phyloP scores from a whole-genome alignment of 2,797 vertebrate genomes.

The Cryptoblepharus egeriae region DNA sequence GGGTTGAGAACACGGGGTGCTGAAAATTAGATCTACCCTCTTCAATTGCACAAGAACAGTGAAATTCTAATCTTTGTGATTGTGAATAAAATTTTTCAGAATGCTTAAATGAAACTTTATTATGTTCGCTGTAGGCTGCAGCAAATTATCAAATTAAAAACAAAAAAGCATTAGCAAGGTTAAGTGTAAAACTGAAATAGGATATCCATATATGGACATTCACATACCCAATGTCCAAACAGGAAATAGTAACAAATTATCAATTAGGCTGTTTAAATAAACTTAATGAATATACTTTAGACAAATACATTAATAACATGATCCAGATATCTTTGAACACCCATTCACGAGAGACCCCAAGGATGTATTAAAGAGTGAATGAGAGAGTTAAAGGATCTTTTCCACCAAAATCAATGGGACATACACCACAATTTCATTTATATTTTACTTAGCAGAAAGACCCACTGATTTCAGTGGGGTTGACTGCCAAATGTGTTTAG shows the following conservation, averaged over 20 bases:
- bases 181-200: neutral
- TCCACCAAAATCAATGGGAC: neutral
- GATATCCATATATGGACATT: neutral
- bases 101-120: neutral
- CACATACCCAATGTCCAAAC: neutral
- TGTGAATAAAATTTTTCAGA: neutral
- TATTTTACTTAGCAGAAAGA: neutral
- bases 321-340: no score
- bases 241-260: neutral
- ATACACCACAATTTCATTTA: neutral
- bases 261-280: neutral
- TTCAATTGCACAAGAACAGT: neutral
- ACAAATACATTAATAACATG: neutral
- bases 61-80: neutral
- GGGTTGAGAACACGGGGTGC: neutral
- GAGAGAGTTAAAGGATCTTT: neutral
- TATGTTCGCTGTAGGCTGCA: neutral
- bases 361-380: no score
- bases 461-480: neutral
- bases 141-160: neutral
- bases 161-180: neutral
- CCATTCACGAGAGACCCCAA: no score
- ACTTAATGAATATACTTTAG: neutral
- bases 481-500: no score
- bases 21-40: neutral